These are phyloP conservation scores for Tragelaphus imberbis DNA, from an alignment of 2,113 vertebrate species.

Conservation along the genomic window DNA sequence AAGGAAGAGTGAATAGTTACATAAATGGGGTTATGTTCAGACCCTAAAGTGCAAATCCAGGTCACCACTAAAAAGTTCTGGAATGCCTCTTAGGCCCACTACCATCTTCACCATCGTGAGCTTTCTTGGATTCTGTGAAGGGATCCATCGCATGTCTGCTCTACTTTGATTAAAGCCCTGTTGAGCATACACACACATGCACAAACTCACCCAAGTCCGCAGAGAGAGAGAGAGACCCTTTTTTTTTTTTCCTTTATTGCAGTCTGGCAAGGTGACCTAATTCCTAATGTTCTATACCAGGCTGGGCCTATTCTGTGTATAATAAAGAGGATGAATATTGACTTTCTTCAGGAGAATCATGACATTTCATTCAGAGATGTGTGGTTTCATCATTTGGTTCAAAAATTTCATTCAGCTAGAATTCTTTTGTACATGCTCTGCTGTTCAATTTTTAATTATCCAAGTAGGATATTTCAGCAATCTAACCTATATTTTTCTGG, in stretches of 20 bases:
- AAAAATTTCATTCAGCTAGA: not conserved
- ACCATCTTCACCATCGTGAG: not conserved
- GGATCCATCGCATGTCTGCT: fast-evolving
- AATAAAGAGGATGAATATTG: not conserved
- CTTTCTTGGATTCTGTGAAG: not conserved
- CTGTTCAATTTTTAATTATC: not conserved
- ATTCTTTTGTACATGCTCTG: not conserved
- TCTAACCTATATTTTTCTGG: not conserved
- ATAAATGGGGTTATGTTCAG: not conserved
- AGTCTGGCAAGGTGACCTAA: not conserved
- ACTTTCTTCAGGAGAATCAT: not conserved
- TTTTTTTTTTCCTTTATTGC: not conserved
- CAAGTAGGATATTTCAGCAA: not conserved
- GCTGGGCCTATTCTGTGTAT: not conserved
- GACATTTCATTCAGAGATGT: not conserved
- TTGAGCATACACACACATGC: no score
- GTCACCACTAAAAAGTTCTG: not conserved
- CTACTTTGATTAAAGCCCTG: not conserved
- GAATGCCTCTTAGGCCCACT: not conserved
- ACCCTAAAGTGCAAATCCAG: not conserved
- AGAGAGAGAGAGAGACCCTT: not conserved
- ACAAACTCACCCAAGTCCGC: no score
- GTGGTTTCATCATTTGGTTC: not conserved
- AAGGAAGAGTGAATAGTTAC: not conserved
- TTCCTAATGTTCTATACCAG: not conserved